Percentiles rank a stretch among this genome's conserved stretches.
Conservation (phyloP, 2,888 invertebrate species). For the Cylindroiulus punctatus region DNA sequence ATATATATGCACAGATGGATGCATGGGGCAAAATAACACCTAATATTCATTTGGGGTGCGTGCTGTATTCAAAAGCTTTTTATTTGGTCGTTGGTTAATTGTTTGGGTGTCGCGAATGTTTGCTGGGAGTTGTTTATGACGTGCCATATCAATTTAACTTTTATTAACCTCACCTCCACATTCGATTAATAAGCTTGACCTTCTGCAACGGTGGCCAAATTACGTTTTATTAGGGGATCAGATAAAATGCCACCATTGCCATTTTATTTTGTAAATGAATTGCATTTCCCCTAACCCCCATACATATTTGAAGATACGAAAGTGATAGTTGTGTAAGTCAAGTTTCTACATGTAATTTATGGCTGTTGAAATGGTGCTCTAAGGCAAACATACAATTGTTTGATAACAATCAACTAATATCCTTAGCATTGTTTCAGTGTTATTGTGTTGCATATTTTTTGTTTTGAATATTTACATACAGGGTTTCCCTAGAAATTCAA, state of each 20-base stretch:
- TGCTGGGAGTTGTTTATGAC: neutral
- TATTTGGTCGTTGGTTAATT: neutral
- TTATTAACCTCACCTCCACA: neutral
- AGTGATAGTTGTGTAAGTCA: too few species aligned
- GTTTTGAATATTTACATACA: too few species aligned
- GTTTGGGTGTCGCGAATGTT: neutral
- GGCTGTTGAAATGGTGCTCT: too few species aligned
- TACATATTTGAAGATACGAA: too few species aligned
- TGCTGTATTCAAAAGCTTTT: neutral
- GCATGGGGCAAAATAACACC: neutral
- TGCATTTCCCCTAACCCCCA: neutral
- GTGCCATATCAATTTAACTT: slow-evolving; percentile 6
- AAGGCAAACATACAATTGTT: too few species aligned
- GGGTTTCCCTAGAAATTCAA: too few species aligned
- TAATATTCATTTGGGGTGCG: neutral
- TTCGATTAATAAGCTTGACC: neutral
- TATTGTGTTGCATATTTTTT: too few species aligned
- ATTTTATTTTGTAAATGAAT: neutral
- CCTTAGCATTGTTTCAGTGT: too few species aligned
- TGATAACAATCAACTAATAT: too few species aligned
- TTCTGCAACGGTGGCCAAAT: neutral
- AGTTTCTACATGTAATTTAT: too few species aligned
- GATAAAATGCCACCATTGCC: neutral
- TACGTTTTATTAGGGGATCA: neutral
- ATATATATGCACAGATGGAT: neutral